Percentiles rank a stretch among this genome's conserved stretches.
Evolutionary conservation across 1,140 invertebrate genomes (phyloP).

Genomic region (Drosophila triauraria): DNA sequence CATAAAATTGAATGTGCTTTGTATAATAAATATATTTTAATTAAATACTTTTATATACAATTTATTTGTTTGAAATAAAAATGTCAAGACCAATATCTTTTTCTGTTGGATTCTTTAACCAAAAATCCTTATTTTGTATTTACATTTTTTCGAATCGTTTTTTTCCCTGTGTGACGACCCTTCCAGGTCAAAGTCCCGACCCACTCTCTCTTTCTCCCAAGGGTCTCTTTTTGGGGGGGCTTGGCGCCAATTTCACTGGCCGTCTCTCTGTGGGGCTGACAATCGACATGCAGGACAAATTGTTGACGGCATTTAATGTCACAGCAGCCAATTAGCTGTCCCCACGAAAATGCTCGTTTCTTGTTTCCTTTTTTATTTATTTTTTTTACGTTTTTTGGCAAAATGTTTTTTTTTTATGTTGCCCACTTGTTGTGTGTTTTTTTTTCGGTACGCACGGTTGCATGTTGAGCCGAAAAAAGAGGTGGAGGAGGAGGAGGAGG

Average conservation of each 20-base stretch:
- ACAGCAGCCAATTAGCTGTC: constrained; percentile 82
- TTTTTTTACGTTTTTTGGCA: constrained; percentile 31
- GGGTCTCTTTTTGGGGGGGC: constrained; percentile 37
- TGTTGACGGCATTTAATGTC: constrained; percentile 83
- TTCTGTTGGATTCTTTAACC: background rate
- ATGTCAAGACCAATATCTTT: background rate
- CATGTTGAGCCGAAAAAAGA: constrained; percentile 57
- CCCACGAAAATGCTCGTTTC: constrained; percentile 78
- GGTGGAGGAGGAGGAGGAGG: constrained; percentile 2
- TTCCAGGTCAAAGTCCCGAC: background rate
- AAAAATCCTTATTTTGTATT: background rate
- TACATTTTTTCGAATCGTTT: accelerated
- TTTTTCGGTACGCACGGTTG: constrained; percentile 71
- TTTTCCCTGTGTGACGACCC: background rate
- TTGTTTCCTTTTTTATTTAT: constrained; percentile 38
- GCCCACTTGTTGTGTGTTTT: constrained; percentile 36
- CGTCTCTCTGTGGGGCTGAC: constrained; percentile 51
- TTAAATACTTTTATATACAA: too few relatives aligned
- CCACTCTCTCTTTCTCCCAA: constrained; percentile 33
- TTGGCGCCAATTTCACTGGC: constrained; percentile 79
- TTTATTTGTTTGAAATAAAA: too few relatives aligned
- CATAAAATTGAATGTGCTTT: too few relatives aligned
- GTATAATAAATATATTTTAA: too few relatives aligned
- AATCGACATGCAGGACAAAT: constrained; percentile 82
- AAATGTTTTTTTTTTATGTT: constrained; percentile 41